A percentile compares a stretch with the other conserved stretches of the same genome.
Evolutionary conservation across 2,113 vertebrate genomes (phyloP).

Genomic region (Shinisaurus crocodilurus): DNA sequence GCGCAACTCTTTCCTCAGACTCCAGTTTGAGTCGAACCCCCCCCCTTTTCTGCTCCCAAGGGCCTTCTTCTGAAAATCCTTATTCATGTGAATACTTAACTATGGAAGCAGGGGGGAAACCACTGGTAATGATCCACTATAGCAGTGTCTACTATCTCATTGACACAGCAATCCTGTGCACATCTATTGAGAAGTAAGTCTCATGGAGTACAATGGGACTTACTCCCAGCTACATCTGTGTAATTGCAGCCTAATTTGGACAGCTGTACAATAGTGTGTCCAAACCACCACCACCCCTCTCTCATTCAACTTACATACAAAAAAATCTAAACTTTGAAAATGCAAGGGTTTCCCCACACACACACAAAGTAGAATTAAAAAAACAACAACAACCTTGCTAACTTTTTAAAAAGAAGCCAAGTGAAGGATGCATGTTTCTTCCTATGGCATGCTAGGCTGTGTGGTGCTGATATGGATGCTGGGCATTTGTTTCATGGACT

Average conservation of each 20-base stretch:
- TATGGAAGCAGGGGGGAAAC: not conserved
- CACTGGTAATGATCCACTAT: not conserved
- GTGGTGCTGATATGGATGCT: constrained; percentile 51
- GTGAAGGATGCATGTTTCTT: constrained; percentile 40
- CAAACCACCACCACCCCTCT: not conserved
- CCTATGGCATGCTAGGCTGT: constrained; percentile 1
- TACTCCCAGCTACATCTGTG: too few species aligned
- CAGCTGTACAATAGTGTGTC: not conserved
- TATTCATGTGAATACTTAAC: not conserved
- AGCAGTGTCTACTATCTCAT: not conserved
- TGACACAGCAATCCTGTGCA: too few species aligned
- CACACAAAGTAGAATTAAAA: constrained; percentile 33
- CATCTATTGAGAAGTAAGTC: too few species aligned
- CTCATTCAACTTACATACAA: not conserved
- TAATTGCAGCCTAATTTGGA: not conserved
- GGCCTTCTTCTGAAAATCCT: not conserved
- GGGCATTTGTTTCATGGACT: constrained; percentile 49
- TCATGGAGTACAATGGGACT: too few species aligned
- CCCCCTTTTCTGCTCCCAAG: not conserved
- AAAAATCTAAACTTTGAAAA: constrained; percentile 10
- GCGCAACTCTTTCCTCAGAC: not conserved
- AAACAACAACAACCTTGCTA: constrained; percentile 11
- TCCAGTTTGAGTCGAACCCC: not conserved
- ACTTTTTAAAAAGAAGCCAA: constrained; percentile 39
- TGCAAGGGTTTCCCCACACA: constrained; percentile 31